Evolutionary conservation across 2,797 vertebrate species (phyloP), one percentile per base, ranked within the genome.

Genomic region (Kryptopterus vitreolus): DNA sequence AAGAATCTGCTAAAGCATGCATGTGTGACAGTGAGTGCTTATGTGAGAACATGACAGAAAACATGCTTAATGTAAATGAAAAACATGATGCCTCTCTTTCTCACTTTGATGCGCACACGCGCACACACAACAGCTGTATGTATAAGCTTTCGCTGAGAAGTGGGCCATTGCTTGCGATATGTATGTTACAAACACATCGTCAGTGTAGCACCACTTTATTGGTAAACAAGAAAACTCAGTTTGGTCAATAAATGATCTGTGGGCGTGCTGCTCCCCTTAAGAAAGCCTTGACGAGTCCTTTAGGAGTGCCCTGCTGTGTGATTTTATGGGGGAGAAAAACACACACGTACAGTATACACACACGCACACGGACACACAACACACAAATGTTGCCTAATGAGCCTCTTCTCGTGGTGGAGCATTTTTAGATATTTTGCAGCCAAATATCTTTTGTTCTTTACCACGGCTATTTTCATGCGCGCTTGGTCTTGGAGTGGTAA

Each of bases 381-480:
- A 76, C 81, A 85, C 79, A 84, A 81, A 83, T 85, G 75, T 78
- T 85, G 81, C 85, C 87, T 93, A 95, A 94, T 94, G 94, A 95
- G 92, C 92, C 90, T 88, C 90, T 93, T 93, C 92, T 93, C 91
- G 91, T 94, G 92, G 91, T 92, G 89, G 92, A 92, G 92, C 92
- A 89, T 91, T 91, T 88, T 94, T 93, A 95, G 91, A 62, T 92
- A 92, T 92, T 95, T 86, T 94, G 94, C 93, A 94, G 91, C 92
- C 92, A 93, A 94, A 93, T 93, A 91, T 91, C 89, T 92, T 90
- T 88, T 93, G 94, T 95, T 93, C 95, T 94, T 95, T 94, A 91
- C 92, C 92, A 89, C 90, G 93, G 94, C 91, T 94, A 95, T 93
- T 94, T 95, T 94, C 93, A 94, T 95, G 91, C 87, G 90, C 92